Percentiles rank a stretch among this genome's conserved stretches.
phyloP scores from a whole-genome alignment of 2,113 vertebrate genomes.

The Chaetorhynchus papuensis region DNA sequence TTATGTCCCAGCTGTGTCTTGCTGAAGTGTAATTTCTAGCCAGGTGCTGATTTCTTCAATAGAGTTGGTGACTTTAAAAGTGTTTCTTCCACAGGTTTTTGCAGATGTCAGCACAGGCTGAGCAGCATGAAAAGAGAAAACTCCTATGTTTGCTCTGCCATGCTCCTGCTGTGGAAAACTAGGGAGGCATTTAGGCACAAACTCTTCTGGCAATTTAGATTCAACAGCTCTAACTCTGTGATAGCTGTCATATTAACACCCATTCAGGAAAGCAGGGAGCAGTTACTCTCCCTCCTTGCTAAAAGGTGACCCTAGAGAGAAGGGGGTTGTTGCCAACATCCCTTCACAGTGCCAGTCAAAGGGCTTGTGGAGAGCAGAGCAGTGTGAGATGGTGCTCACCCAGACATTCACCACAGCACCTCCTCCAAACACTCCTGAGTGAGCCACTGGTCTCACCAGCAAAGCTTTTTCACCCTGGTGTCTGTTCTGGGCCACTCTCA shows the following conservation, averaged over 20 bases:
- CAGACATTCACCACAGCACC: accelerated
- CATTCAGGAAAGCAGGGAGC: neutral
- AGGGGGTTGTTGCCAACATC: neutral
- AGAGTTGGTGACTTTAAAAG: neutral
- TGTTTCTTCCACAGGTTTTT: neutral
- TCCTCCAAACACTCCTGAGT: neutral
- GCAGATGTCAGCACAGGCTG: neutral
- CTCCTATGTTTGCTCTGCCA: neutral
- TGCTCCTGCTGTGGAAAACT: neutral
- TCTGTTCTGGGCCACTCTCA: neutral
- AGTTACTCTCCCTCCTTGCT: neutral
- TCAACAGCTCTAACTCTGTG: neutral
- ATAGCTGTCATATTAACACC: neutral
- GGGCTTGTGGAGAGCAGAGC: neutral
- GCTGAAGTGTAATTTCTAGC: neutral
- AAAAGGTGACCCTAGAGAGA: neutral
- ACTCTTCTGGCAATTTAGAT: neutral
- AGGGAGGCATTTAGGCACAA: neutral
- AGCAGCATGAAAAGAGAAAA: neutral
- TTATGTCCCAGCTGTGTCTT: neutral
- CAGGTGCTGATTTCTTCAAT: neutral
- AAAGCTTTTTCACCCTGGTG: neutral
- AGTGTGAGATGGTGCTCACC: neutral
- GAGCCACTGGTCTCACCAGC: neutral
- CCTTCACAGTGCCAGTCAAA: neutral